Conservation (phyloP, 2,888 invertebrate genomes). For the Orchesella flavescens region DNA sequence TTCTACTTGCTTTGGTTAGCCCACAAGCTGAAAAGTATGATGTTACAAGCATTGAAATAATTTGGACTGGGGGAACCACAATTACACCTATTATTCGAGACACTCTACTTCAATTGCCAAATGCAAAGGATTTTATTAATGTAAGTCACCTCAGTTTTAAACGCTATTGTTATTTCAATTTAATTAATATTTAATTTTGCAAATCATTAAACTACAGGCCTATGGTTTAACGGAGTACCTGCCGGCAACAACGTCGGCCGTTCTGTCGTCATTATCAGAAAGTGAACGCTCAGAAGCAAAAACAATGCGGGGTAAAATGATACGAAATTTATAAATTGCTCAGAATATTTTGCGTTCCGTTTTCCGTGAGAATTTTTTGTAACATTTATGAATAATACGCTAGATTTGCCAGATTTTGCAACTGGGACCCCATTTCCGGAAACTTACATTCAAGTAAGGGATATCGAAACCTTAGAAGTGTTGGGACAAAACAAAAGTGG, state of each 20-base stretch:
- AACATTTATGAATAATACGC: too few species aligned
- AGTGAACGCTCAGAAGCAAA: too few species aligned
- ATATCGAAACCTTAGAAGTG: constrained; percentile 29
- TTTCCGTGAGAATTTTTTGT: too few species aligned
- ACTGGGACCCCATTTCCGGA: constrained; percentile 47
- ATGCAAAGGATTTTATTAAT: constrained; percentile 57
- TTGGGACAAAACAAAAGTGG: constrained; percentile 46
- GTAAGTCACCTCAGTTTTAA: constrained; percentile 18
- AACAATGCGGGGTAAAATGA: too few species aligned
- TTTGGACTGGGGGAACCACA: constrained; percentile 66
- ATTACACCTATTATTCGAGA: constrained; percentile 60
- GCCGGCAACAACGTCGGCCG: too few species aligned
- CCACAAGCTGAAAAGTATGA: constrained; percentile 68
- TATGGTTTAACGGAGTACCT: too few species aligned
- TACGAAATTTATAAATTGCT: too few species aligned
- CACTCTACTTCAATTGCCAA: constrained; percentile 58
- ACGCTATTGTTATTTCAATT: too few species aligned
- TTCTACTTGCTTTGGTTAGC: constrained; percentile 56
- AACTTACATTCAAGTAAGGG: constrained; percentile 45
- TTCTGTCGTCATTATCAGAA: too few species aligned
- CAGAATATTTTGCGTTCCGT: too few species aligned
- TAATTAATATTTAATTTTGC: too few species aligned
- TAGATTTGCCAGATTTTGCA: constrained; percentile 35
- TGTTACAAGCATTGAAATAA: constrained; percentile 59
- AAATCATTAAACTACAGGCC: too few species aligned